These are phyloP conservation scores for Scaptomyza flava DNA, from an alignment of 2,888 invertebrate genomes.

Conservation along the genomic window DNA sequence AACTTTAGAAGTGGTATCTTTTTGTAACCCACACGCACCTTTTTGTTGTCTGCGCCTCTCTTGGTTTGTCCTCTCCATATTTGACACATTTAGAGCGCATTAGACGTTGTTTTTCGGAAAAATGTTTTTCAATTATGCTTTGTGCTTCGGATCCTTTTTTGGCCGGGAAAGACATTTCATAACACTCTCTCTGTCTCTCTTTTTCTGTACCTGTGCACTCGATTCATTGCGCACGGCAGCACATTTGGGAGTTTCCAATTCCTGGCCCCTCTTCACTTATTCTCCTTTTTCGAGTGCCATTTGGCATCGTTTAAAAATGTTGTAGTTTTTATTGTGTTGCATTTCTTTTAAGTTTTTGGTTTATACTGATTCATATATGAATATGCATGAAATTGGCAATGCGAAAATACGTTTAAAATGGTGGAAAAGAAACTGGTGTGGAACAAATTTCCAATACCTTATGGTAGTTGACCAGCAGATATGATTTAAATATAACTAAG, in stretches of 20 bases:
- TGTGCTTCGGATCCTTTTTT: constrained; percentile 23
- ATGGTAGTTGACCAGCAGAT: not conserved
- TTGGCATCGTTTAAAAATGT: constrained; percentile 69
- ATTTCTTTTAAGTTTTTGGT: constrained; percentile 31
- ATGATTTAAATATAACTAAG: not conserved
- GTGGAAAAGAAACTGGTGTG: constrained; percentile 14
- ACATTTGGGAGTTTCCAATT: constrained; percentile 55
- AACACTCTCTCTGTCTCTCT: constrained; percentile 13
- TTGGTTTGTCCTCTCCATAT: constrained; percentile 9
- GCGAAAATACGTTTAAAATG: constrained; percentile 63
- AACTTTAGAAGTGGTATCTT: constrained; percentile 11
- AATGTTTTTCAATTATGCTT: constrained; percentile 71
- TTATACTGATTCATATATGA: constrained; percentile 45
- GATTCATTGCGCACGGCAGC: constrained; percentile 77
- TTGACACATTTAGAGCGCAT: constrained; percentile 51
- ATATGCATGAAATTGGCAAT: constrained; percentile 66
- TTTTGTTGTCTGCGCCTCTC: not conserved
- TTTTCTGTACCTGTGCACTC: constrained; percentile 66
- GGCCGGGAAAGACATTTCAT: constrained; percentile 29
- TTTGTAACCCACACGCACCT: not conserved
- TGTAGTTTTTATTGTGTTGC: constrained; percentile 25
- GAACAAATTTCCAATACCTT: constrained; percentile 10
- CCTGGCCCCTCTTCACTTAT: not conserved
- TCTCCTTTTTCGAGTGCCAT: constrained; percentile 35
- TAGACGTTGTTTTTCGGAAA: constrained; percentile 38